Evolutionary conservation across 2,888 invertebrate species (phyloP), one percentile per base, ranked within the genome.

Genomic region (Pseudococcus longispinus): DNA sequence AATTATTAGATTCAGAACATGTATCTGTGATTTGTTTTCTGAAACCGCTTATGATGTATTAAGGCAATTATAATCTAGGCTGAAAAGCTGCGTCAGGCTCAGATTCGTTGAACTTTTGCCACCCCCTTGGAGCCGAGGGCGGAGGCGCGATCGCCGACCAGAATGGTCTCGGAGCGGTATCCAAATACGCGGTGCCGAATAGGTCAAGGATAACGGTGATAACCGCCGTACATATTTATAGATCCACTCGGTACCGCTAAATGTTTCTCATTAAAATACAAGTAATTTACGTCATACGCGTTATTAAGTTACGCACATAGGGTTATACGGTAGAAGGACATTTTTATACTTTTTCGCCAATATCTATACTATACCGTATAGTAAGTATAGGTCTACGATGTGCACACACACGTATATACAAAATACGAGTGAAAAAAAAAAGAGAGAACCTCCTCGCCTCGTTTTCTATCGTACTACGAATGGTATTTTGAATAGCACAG

Each of bases 281-380:
- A 85, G 51, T 85, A 85, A 85, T 85, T 85, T 85, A 74, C 85
- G 74, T 85, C 74, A 84, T 74, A 42, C 74, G 42, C 84, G 55
- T 84, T 42, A 85, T 85, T 74, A 85, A 74, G 85, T 85, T 70
- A 85, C 44, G 74, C 74, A 85, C 44, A 70, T 37, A 23, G 65
- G 37, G 37, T 37, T 37, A 37, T 37, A 37, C 37, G 37, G 84
- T 55, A 84, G 37, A 84, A 84, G 74, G 74, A 80, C 77, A 80
- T 80, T 80, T 80, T 80, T 80, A n/a, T 55, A 80, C 77, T 42
- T 80, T 80, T 42, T 80, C 77, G 77, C 77, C 77, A 37, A 80
- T 80, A 80, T 42, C 42, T 80, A 29, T 11, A n/a, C 51, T 46
- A 18, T 11, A 55, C 20, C 55, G n/a, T 23, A 55, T 9, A 55